Conservation (phyloP, 2,888 invertebrate species). For the Eucera pruinosa region DNA sequence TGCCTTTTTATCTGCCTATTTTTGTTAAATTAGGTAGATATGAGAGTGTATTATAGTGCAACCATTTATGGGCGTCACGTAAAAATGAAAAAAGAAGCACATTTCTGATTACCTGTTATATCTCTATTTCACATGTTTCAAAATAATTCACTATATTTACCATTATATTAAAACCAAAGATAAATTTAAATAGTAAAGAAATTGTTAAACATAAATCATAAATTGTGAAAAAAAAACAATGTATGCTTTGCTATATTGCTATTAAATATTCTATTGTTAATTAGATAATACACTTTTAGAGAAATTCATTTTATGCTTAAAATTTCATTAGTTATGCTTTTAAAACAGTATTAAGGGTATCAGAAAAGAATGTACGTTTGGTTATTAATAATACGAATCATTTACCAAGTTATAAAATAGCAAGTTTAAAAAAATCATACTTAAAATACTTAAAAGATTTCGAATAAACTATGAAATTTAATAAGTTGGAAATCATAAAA, state of each 20-base stretch:
- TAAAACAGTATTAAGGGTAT: background rate
- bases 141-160: constrained; percentile 35
- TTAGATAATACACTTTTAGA: constrained; percentile 2
- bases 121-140: constrained; percentile 29
- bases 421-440: background rate
- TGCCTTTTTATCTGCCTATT: constrained; percentile 76
- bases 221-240: constrained; percentile 14
- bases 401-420: no score
- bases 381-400: no score
- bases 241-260: constrained; percentile 35
- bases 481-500: no score
- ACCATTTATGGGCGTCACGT: constrained; percentile 45
- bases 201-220: constrained; percentile 27
- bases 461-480: no score
- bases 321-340: constrained; percentile 10
- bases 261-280: constrained; percentile 6
- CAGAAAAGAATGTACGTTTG: no score
- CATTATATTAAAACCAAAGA: constrained; percentile 59
- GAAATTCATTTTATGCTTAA: background rate
- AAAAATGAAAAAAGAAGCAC: constrained; percentile 35
- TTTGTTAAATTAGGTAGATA: constrained; percentile 48
- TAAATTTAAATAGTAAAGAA: constrained; percentile 26
- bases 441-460: no score
- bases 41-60: constrained; percentile 42
- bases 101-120: constrained; percentile 41